Base-by-base conservation (phyloP, 2,113 vertebrate species). In the Mugil cephalus region DNA sequence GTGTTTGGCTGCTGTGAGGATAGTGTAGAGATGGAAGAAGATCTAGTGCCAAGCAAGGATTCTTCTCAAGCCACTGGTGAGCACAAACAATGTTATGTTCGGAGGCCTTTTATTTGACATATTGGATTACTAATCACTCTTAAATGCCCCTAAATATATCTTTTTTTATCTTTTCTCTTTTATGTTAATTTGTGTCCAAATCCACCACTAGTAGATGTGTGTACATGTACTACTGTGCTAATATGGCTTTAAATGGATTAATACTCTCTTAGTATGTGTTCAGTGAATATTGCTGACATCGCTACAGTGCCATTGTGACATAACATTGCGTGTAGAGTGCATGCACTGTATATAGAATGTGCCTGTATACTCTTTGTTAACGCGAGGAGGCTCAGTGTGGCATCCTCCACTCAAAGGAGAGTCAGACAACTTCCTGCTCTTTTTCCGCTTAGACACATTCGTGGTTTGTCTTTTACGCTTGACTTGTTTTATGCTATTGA, bases 371-470 rank as follows among this genome's bases (percentile, higher is more conserved):
- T 51, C 40, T 75, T 39, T 74, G 51, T 66, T 39, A 70, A 67
- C 40, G 51, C 77, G 50, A 45, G 24, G 40, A 11, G 34, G 36
- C 60, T 59, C 63, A 55, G 17, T 72, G 56, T 21, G 48, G 64
- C 76, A 71, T 81, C 72, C 55, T 79, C 34, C 15, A 12, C 53
- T 69, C 78, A 79, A 71, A 79, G 36, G 30, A 58, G 14, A 42
- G 82, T 68, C 47, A 39, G 51, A 80, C 66, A 75, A 91, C 91
- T 92, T 92, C 90, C 90, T 90, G 86, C 75, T 45, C 42, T 52
- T 48, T 48, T 72, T 77, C 58, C 34, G 21, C 69, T 87, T 74
- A 85, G 50, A 71, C 53, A 85, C 43, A 24, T 48, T 77, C 47
- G 71, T 71, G 38, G 75, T 74, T 65, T 48, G 47, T 56, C 53